phyloP scores from a whole-genome alignment of 2,888 invertebrate genomes.

The Boloria selene region DNA sequence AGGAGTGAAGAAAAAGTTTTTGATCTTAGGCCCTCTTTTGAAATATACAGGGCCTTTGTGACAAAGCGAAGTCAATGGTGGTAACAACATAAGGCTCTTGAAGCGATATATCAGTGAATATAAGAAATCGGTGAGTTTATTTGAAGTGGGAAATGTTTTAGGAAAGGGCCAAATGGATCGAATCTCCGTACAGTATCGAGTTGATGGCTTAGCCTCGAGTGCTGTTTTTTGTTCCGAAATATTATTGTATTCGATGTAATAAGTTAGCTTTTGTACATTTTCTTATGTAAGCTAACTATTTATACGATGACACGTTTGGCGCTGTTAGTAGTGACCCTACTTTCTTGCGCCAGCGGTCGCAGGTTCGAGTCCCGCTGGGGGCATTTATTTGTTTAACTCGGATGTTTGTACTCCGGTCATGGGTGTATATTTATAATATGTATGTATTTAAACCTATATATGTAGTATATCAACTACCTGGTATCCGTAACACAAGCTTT shows the following conservation, averaged over 20 bases:
- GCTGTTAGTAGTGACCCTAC: too few relatives aligned
- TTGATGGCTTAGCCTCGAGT: slow-evolving; percentile 12
- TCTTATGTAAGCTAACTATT: neutral
- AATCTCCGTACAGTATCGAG: slow-evolving; percentile 17
- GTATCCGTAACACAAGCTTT: too few relatives aligned
- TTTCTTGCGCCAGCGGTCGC: too few relatives aligned
- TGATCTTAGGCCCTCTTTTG: slow-evolving; percentile 34
- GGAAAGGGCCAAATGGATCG: slow-evolving; percentile 15
- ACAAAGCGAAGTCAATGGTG: slow-evolving; percentile 46
- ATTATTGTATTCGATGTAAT: slow-evolving; percentile 5
- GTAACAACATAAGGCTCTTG: slow-evolving; percentile 43
- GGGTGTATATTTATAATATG: too few relatives aligned
- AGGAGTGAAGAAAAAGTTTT: slow-evolving; percentile 14
- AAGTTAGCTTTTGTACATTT: slow-evolving; percentile 4
- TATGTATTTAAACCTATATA: too few relatives aligned
- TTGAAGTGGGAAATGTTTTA: slow-evolving; percentile 38
- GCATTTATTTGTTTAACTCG: too few relatives aligned
- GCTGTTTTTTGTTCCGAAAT: slow-evolving; percentile 6
- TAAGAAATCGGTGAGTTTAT: slow-evolving; percentile 39
- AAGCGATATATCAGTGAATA: slow-evolving; percentile 43
- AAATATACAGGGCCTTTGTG: slow-evolving; percentile 46
- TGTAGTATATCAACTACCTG: too few relatives aligned
- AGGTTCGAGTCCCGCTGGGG: too few relatives aligned
- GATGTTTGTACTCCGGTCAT: too few relatives aligned
- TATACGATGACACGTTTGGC: too few relatives aligned